Conservation (phyloP, 2,113 vertebrate species). For the Rhipidura dahli region DNA sequence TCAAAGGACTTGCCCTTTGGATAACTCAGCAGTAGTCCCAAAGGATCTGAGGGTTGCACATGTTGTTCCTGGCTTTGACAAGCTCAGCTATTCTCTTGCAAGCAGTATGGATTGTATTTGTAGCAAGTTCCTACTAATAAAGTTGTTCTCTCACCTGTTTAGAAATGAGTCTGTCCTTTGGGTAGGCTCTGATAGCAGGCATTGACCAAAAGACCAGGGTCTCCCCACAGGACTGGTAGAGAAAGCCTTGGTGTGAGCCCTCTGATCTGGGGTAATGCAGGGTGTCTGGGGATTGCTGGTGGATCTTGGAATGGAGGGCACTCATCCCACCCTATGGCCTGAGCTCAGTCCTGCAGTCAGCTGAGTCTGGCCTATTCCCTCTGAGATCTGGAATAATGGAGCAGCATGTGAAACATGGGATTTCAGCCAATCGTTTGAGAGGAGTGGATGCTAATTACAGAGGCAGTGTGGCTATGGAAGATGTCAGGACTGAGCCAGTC, state of each 20-base stretch:
- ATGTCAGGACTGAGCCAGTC: background rate
- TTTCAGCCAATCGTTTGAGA: background rate
- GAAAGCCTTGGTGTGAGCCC: background rate
- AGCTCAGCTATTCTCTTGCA: background rate
- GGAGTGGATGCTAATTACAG: background rate
- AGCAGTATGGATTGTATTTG: background rate
- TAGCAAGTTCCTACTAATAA: background rate
- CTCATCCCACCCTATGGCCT: background rate
- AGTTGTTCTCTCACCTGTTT: background rate
- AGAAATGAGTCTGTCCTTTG: background rate
- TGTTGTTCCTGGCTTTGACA: background rate
- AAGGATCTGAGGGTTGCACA: background rate
- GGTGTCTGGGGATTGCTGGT: background rate
- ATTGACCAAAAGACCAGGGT: background rate
- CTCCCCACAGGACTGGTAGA: background rate
- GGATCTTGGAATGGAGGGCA: background rate
- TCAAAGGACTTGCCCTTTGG: too few species aligned
- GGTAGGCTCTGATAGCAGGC: background rate
- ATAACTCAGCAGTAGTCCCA: background rate
- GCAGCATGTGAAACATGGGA: background rate
- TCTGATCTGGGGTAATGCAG: background rate
- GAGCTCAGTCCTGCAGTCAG: background rate
- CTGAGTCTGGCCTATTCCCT: background rate
- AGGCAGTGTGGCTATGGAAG: fast-evolving
- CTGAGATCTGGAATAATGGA: background rate